Evolutionary conservation across 2,113 vertebrate species (phyloP), one percentile per base, ranked within the genome.

Genomic region (Cynocephalus volans): DNA sequence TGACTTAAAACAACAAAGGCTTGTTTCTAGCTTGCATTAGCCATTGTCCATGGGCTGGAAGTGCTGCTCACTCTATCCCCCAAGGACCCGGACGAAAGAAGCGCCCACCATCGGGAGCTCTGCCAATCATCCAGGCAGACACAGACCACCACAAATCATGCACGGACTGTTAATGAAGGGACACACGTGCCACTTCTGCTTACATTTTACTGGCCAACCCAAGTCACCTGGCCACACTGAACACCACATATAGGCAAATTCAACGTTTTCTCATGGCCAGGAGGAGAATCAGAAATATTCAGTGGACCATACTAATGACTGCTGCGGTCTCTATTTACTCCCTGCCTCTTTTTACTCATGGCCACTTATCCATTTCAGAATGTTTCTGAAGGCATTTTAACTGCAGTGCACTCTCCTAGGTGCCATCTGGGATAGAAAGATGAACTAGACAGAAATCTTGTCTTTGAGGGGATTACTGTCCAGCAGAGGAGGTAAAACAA

Each of bases 391-490:
- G 58, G n/a, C 36, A n/a, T 72, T 70, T 50, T 26, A 86, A 85
- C 31, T 24, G 5, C 36, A 85, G 26, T n/a, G 60, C 13, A 65
- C 5, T 31, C 70, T 93, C 87, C 48, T 11, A 76, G 36, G 23
- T 41, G 13, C 62, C 87, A 54, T 18, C 18, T 33, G 8, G 8
- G 19, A 82, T 19, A 92, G 18, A n/a, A 88, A 88, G 69, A 77
- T 81, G 56, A 81, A 77, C 67, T 41, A 83, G 36, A 83, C 24
- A 75, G 13, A 88, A 76, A 88, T 82, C 17, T 41, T 64, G 14
- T 92, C 94, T 94, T 82, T 48, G 72, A 80, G 58, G 80, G 28
- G 54, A 92, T 31, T n/a, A 62, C 3, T 33, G 15, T 56, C n/a
- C 54, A 89, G 70, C 67, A 76, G 33, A 79, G 56, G 45, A 81